phyloP scores from a whole-genome alignment of 2,113 vertebrate genomes.

The Spea bombifrons region DNA sequence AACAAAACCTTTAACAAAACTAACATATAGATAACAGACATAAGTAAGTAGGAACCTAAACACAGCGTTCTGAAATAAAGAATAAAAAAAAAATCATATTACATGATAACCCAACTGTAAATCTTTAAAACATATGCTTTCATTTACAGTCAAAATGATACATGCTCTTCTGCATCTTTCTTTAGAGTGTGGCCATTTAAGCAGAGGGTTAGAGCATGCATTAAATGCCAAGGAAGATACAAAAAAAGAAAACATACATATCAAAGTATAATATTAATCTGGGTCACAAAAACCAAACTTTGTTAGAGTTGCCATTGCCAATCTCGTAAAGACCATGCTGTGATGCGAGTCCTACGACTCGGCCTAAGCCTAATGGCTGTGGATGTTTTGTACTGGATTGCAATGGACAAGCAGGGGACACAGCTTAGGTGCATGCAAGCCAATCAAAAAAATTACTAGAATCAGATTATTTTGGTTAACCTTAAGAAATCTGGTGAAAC shows the following conservation, averaged over 20 bases:
- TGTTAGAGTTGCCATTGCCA: constrained; percentile 48
- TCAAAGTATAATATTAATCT: constrained; percentile 46
- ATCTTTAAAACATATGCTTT: constrained; percentile 19
- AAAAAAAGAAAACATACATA: constrained; percentile 50
- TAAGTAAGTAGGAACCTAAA: no score
- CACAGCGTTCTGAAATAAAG: neutral
- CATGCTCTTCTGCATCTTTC: constrained; percentile 43
- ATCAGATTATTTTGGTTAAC: constrained; percentile 65
- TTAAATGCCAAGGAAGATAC: constrained; percentile 51
- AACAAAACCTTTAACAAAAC: no score
- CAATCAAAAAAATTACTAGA: constrained; percentile 58
- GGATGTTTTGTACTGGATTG: constrained; percentile 56
- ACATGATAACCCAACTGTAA: neutral
- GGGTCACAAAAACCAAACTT: constrained; percentile 47
- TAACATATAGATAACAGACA: no score
- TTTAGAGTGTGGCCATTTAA: constrained; percentile 48
- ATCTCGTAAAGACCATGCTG: constrained; percentile 57
- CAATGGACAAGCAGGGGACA: constrained; percentile 63
- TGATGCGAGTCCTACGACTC: constrained; percentile 55
- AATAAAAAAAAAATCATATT: neutral
- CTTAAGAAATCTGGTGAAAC: constrained; percentile 67
- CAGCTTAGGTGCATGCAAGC: constrained; percentile 70
- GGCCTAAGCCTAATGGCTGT: constrained; percentile 47
- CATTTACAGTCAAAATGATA: constrained; percentile 39
- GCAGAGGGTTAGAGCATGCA: constrained; percentile 61